Evolutionary conservation across 2,888 invertebrate species (phyloP).

Genomic region (Fragum fragum): DNA sequence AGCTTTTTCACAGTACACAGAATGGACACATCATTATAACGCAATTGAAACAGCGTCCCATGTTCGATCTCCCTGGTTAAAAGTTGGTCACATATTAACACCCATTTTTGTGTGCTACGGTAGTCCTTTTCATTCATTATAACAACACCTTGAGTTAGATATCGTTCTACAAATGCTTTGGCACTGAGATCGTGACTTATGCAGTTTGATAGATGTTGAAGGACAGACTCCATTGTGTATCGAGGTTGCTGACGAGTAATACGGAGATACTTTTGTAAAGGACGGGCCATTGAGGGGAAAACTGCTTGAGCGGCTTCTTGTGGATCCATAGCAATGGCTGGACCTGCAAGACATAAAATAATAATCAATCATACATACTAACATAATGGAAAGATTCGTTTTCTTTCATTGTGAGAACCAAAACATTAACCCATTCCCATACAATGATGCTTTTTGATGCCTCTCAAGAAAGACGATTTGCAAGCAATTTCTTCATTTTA

Average conservation of each 20-base stretch:
- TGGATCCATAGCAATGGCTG: conserved; percentile 96
- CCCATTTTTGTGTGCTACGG: conserved; percentile 95
- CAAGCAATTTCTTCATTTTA: too few relatives aligned
- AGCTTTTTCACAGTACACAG: conserved; percentile 94
- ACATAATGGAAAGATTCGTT: too few relatives aligned
- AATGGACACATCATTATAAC: conserved; percentile 91
- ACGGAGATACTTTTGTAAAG: conserved; percentile 97
- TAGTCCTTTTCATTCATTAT: conserved; percentile 84
- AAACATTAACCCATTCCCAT: too few relatives aligned
- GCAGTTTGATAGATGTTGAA: conserved; percentile 96
- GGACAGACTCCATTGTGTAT: conserved; percentile 97
- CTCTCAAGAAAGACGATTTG: too few relatives aligned
- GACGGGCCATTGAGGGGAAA: conserved; percentile 98
- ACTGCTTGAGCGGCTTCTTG: conserved; percentile 99
- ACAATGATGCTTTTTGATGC: too few relatives aligned
- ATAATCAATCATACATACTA: too few relatives aligned
- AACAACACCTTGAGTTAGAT: conserved; percentile 93
- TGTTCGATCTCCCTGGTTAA: conserved; percentile 95
- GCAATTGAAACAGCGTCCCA: conserved; percentile 95
- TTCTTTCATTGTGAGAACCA: too few relatives aligned
- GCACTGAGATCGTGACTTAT: conserved; percentile 97
- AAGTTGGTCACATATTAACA: conserved; percentile 96
- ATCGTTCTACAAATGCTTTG: conserved; percentile 97
- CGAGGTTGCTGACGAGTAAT: conserved; percentile 98
- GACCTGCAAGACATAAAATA: conserved; percentile 84